Conservation (phyloP, 2,797 vertebrate genomes). For the Ammospiza maritima region DNA sequence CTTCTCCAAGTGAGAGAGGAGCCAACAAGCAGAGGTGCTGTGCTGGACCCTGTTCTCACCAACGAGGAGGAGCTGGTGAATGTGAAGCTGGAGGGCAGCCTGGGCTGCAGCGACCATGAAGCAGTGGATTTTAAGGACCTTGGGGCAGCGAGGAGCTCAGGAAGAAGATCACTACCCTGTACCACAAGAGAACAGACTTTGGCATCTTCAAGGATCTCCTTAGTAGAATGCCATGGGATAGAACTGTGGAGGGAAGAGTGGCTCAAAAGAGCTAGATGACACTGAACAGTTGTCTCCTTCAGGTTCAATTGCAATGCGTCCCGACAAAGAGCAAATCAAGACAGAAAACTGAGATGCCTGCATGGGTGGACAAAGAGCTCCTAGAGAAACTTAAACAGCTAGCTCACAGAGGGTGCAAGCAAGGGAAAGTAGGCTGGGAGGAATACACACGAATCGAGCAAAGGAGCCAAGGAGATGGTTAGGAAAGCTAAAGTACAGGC, state of each 20-base stretch:
- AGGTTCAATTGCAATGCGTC: neutral
- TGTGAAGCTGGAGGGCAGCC: neutral
- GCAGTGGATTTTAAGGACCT: rapidly evolving
- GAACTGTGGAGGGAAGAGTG: rapidly evolving
- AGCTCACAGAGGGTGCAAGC: neutral
- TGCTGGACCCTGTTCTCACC: neutral
- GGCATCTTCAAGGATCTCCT: neutral
- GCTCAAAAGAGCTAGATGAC: neutral
- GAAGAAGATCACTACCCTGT: neutral
- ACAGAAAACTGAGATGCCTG: neutral
- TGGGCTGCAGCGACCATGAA: neutral
- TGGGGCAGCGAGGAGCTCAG: neutral
- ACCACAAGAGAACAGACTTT: neutral
- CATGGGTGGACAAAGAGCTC: neutral
- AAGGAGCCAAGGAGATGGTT: neutral
- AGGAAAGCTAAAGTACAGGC: neutral
- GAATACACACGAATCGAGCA: neutral
- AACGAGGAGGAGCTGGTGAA: neutral
- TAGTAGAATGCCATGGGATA: neutral
- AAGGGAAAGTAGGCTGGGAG: neutral
- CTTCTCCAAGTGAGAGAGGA: neutral
- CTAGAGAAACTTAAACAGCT: neutral
- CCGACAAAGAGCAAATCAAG: neutral
- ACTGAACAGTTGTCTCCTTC: neutral
- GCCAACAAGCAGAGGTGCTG: neutral